Base-by-base conservation (phyloP, 2,797 vertebrate species). In the Argya squamiceps region DNA sequence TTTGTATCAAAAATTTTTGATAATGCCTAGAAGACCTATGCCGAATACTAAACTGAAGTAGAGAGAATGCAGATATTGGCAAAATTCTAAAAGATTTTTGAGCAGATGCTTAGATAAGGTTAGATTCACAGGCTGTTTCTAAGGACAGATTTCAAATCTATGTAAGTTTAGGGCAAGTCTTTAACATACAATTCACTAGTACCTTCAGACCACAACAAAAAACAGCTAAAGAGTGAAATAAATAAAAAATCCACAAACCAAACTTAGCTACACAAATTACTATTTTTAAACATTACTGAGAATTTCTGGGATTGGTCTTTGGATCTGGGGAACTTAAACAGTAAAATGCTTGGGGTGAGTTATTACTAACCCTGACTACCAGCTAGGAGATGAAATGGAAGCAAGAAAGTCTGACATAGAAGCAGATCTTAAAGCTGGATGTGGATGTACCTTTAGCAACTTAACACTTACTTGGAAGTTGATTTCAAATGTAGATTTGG, bases 201-300 rank as follows among this genome's bases (percentile, higher is more conserved):
- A 44, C 2, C 6, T 34, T 41, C 11, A 56, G 62, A 11, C 58
- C 23, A 30, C 71, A 77, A 39, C 9, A 22, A 53, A 26, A 39
- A 37, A 0, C 4, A 37, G 16, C 12, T 15, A 62, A 64, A 0
- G 0, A 36, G 27, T 19, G 2, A 43, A 43, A 43, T 23, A 29
- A 44, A 27, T 26, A 13, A 41, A 20, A 53, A 27, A 4, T 0
- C 12, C 41, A 18, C 5, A 29, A n/a, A 68, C 2, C 4, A 37
- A 53, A 34, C 10, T 41, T 36, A 15, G 2, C 5, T 34, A 39
- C 17, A 36, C 5, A 21, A 52, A 49, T 34, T 50, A 34, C 5
- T 73, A 6, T n/a, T 79, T 76, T 76, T 36, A 73, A 67, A 8
- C 6, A 29, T 37, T 46, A 49, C 5, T 46, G 13, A 79, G 13